Conservation (phyloP, 2,113 vertebrate species). For the Drymodes brunneopygia region DNA sequence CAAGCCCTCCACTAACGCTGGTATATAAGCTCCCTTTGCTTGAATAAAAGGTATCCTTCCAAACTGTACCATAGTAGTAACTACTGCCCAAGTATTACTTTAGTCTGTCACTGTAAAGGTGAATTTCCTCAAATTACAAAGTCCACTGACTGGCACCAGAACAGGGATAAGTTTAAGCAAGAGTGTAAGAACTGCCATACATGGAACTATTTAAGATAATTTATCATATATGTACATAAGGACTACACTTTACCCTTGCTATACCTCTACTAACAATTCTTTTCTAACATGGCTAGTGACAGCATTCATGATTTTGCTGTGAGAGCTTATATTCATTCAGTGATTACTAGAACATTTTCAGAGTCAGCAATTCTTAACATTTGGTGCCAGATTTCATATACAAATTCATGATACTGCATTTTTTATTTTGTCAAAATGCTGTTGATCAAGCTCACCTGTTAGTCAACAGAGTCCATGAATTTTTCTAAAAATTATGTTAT, state of each 20-base stretch:
- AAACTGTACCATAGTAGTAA: background rate
- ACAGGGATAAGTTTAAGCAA: background rate
- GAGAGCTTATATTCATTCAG: background rate
- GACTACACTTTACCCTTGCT: background rate
- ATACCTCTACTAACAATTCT: background rate
- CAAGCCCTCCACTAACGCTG: rapidly evolving
- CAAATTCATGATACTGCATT: background rate
- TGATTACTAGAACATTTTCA: background rate
- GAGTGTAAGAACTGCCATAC: background rate
- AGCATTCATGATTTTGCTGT: background rate
- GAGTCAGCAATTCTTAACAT: background rate
- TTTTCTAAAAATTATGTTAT: background rate
- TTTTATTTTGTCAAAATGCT: background rate
- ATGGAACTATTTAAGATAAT: background rate
- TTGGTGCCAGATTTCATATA: background rate
- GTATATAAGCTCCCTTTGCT: background rate
- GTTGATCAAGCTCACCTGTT: background rate
- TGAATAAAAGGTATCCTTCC: background rate
- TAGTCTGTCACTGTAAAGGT: background rate
- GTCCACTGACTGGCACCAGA: background rate
- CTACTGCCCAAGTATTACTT: background rate
- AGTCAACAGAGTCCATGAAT: background rate
- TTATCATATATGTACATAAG: background rate
- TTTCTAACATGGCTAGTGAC: background rate
- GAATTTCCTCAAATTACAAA: background rate